Conservation (phyloP, 2,797 vertebrate species). For the Coluber constrictor region DNA sequence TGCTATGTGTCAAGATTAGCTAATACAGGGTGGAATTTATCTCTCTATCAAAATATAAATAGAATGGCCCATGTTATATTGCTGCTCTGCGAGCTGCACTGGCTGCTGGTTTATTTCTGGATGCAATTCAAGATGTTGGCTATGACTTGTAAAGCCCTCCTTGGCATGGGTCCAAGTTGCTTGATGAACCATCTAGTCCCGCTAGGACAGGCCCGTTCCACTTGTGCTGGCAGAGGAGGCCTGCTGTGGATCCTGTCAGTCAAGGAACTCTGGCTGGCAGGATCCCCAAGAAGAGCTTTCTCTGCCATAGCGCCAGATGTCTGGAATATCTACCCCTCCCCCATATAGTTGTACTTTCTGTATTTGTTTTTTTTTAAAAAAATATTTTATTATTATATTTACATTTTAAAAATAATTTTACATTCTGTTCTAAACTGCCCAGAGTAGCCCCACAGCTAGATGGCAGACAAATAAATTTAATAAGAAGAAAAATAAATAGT, state of each 20-base stretch:
- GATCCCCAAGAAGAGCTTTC: not conserved
- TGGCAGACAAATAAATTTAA: not conserved
- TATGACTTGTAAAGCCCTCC: not conserved
- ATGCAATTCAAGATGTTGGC: not conserved
- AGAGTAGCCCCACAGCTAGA: not conserved
- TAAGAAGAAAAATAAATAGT: not conserved
- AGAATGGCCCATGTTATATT: not conserved
- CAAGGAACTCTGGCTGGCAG: not conserved
- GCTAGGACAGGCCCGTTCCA: not conserved
- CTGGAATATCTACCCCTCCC: not conserved
- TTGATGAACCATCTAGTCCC: not conserved
- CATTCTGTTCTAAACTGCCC: not conserved
- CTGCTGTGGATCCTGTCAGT: not conserved
- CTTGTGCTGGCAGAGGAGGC: not conserved
- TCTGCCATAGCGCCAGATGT: not conserved
- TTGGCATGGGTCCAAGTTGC: not conserved
- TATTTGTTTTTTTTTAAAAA: too few relatives aligned
- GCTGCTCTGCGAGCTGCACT: not conserved
- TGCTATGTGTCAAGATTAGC: constrained; percentile 15
- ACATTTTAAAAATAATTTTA: not conserved
- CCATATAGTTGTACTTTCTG: not conserved
- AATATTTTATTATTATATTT: not conserved
- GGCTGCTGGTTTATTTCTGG: not conserved
- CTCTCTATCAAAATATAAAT: constrained; percentile 22
- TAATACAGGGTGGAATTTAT: constrained; percentile 7